phyloP scores from a whole-genome alignment of 1,140 invertebrate genomes.

The Anastrepha obliqua region DNA sequence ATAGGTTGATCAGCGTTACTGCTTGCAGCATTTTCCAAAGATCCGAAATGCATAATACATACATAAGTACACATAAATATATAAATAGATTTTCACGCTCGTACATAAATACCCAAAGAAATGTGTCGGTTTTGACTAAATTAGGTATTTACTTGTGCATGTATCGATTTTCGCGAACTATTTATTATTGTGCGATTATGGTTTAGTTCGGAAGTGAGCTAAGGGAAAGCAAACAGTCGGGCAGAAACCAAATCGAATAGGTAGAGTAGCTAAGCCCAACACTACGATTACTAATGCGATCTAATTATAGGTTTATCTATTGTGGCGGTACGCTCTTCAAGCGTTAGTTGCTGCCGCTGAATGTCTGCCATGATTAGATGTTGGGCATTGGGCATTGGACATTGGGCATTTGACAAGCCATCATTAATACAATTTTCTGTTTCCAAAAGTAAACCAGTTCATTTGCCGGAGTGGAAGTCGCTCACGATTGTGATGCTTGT shows the following conservation, averaged over 20 bases:
- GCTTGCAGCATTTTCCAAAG: too few relatives aligned
- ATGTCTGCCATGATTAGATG: constrained; percentile 44
- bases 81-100: neutral
- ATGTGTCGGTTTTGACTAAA: too few relatives aligned
- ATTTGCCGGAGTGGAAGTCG: neutral
- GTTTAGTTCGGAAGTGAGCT: neutral
- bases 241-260: neutral
- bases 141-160: too few relatives aligned
- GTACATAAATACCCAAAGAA: neutral
- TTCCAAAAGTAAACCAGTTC: constrained; percentile 43
- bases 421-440: constrained; percentile 29
- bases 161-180: neutral
- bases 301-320: constrained; percentile 44
- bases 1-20: too few relatives aligned
- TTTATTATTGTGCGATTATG: neutral
- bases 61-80: neutral
- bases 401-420: constrained; percentile 43
- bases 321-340: neutral
- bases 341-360: neutral
- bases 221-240: neutral
- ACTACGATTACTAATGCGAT: neutral
- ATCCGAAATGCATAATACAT: neutral
- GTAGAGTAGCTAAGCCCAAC: neutral
- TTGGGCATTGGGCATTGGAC: constrained; percentile 35
- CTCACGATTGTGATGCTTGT: constrained; percentile 1